Evolutionary conservation across 2,888 invertebrate species (phyloP), one percentile per base, ranked within the genome.

Genomic region (Harpalus rufipes): DNA sequence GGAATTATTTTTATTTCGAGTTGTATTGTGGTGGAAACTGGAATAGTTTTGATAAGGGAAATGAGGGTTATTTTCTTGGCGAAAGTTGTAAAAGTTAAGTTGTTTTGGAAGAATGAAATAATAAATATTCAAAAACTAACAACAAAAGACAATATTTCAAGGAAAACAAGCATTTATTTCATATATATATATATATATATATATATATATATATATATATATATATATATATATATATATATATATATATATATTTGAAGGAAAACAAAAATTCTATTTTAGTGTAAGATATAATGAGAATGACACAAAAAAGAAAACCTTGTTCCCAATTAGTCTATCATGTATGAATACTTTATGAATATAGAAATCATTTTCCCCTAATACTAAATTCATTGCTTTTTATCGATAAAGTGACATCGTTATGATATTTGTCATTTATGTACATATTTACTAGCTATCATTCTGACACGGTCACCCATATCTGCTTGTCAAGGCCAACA

Each of bases 301-400:
- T 32, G n/a, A 32, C 39, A n/a, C n/a, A n/a, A n/a, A 39, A 41
- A 10, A 39, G 25, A 68, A 39, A 32, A 32, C 68, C 68, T 68
- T 68, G 68, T 68, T 7, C 68, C 41, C 41, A 68, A 68, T 68
- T 68, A 68, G 14, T 12, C 32, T 7, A 68, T 8, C 14, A 59
- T n/a, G 14, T 32, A 39, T 68, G 68, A 68, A 68, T 68, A 68
- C 41, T 68, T 68, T 41, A 68, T 68, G 16, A 39, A 68, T 41
- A 39, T 14, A 68, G n/a, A 68, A 41, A 68, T 68, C 39, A 41
- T 32, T 32, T 68, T 16, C 14, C 41, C 32, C 39, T 10, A 25
- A 25, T 7, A 65, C 14, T 8, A 68, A 39, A 39, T 68, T 32
- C 39, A 68, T 32, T 68, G 41, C 12, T 68, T 68, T 51, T 5